Evolutionary conservation across 2,113 vertebrate species (phyloP).

Genomic region (Catharus fuscescens): DNA sequence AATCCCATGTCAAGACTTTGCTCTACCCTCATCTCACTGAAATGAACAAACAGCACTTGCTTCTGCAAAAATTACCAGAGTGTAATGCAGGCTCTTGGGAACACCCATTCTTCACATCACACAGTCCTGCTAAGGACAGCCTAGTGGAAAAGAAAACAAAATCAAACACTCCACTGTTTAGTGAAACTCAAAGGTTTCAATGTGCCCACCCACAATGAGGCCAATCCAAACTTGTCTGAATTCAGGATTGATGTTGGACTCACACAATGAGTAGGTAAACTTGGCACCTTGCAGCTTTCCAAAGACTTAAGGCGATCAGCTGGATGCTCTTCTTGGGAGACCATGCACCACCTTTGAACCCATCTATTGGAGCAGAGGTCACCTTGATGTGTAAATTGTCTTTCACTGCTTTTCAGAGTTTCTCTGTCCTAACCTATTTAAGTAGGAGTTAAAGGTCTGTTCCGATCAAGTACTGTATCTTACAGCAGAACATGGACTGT

Average conservation of each 20-base stretch:
- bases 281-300: conserved; percentile 10
- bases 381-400: background rate
- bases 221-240: conserved; percentile 35
- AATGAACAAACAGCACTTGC: background rate
- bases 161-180: background rate
- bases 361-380: background rate
- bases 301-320: background rate
- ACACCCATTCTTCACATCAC: background rate
- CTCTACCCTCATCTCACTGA: background rate
- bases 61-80: background rate
- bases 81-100: background rate
- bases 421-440: background rate
- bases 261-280: conserved; percentile 31
- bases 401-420: background rate
- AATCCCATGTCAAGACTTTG: background rate
- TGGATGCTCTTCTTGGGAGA: background rate
- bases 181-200: conserved; percentile 19
- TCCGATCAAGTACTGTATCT: background rate
- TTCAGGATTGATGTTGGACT: conserved; percentile 14
- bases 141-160: conserved; percentile 28
- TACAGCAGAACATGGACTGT: background rate
- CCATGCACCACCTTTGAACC: background rate
- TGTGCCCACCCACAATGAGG: background rate
- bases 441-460: background rate
- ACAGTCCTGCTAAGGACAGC: background rate